Evolutionary conservation across 2,113 vertebrate species (phyloP).

Genomic region (Mustelus asterias): DNA sequence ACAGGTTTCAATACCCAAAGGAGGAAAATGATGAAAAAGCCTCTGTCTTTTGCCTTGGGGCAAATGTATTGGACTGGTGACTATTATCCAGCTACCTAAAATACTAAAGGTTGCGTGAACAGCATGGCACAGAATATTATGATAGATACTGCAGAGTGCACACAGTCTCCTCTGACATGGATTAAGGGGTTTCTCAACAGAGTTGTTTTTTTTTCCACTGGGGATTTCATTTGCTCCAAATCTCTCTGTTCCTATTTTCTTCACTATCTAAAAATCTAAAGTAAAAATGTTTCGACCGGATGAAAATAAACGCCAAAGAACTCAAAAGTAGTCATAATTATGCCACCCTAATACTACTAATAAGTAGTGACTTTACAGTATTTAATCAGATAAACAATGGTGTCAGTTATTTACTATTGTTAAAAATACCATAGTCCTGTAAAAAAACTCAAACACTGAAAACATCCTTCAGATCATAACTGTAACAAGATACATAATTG

Average conservation of each 20-base stretch:
- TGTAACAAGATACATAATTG: not conserved
- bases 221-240: not conserved
- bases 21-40: slow-evolving; percentile 34
- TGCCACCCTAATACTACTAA: not conserved
- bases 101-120: slow-evolving; percentile 32
- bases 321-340: not conserved
- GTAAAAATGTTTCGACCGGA: not conserved
- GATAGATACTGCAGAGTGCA: slow-evolving; percentile 14
- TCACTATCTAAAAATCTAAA: not conserved
- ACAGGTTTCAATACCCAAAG: slow-evolving; percentile 37
- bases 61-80: slow-evolving; percentile 36
- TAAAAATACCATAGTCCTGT: not conserved
- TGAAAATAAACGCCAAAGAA: not conserved
- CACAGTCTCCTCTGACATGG: slow-evolving; percentile 21
- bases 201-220: not conserved
- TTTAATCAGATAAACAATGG: not conserved
- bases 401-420: not conserved
- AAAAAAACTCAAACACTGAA: not conserved
- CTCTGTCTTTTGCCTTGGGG: slow-evolving; percentile 28
- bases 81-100: slow-evolving; percentile 36
- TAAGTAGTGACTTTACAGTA: not conserved
- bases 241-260: not conserved
- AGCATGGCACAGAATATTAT: slow-evolving; percentile 31
- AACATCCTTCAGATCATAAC: not conserved
- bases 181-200: slow-evolving; percentile 20